Conservation (phyloP, 2,888 invertebrate genomes). For the Heteropelma amictum region DNA sequence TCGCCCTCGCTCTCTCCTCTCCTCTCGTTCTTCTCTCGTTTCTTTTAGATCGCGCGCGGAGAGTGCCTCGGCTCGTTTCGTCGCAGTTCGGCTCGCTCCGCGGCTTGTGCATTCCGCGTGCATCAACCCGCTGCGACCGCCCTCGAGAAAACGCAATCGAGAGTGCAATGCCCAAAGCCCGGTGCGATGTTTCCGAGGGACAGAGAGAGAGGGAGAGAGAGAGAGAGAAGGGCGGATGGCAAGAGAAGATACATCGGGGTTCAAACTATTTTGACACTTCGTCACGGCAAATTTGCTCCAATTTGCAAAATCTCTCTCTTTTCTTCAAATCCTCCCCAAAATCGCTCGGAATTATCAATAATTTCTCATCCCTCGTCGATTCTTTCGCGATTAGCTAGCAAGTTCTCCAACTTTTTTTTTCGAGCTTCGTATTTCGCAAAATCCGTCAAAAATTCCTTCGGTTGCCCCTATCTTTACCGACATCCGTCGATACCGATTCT, state of each 20-base stretch:
- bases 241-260: conserved; percentile 44
- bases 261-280: conserved; percentile 51
- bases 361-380: too few species aligned
- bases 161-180: conserved; percentile 72
- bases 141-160: conserved; percentile 68
- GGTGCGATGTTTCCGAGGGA: conserved; percentile 34
- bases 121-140: conserved; percentile 70
- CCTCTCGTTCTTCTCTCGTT: conserved; percentile 14
- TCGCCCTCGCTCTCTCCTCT: conserved; percentile 22
- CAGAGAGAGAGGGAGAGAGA: neutral
- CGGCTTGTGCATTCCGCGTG: conserved; percentile 69
- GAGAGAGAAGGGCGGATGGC: neutral
- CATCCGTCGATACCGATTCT: neutral
- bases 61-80: conserved; percentile 45
- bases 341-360: neutral
- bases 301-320: too few species aligned
- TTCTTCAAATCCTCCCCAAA: conserved; percentile 15
- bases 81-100: conserved; percentile 43
- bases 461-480: neutral
- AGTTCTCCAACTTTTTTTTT: too few species aligned
- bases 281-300: too few species aligned
- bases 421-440: neutral
- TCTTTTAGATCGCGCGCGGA: conserved; percentile 18
- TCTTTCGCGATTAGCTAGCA: too few species aligned
- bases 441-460: neutral